Conservation (phyloP, 1,140 invertebrate genomes). For the Coenobita brevimanus region DNA sequence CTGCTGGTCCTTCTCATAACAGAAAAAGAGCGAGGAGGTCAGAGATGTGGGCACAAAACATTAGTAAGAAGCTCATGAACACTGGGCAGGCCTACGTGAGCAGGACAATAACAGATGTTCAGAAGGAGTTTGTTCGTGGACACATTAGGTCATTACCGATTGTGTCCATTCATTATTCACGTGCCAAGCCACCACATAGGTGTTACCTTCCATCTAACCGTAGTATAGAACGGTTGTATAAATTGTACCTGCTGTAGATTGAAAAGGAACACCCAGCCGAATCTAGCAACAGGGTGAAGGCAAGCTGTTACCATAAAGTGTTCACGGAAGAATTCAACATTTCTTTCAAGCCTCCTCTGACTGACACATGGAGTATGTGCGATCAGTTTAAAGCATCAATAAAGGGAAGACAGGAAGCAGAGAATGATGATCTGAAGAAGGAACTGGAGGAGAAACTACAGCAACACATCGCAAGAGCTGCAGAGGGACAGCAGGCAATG, state of each 20-base stretch:
- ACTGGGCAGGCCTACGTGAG: conserved; percentile 1
- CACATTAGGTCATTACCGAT: neutral
- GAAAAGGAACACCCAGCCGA: neutral
- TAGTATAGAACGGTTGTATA: neutral
- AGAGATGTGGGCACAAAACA: too few species aligned
- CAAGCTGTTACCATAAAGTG: conserved; percentile 1
- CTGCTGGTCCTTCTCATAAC: too few species aligned
- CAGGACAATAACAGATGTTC: neutral
- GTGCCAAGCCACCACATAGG: neutral
- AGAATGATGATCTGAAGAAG: conserved; percentile 2
- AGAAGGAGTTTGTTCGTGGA: conserved; percentile 1
- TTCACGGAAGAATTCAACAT: neutral
- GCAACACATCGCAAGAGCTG: conserved; percentile 1
- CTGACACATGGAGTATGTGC: neutral
- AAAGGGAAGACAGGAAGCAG: neutral
- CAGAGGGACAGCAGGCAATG: neutral
- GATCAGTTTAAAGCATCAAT: neutral
- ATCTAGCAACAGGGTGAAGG: neutral
- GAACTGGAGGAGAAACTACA: conserved; percentile 1
- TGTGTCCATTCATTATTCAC: neutral
- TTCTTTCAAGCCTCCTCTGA: neutral
- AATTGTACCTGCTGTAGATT: neutral
- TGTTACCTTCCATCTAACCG: neutral
- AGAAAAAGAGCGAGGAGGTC: too few species aligned
- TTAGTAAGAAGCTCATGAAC: conserved; percentile 14